Evolutionary conservation across 2,797 vertebrate species (phyloP).

Genomic region (Rhabdophis nuchalis): DNA sequence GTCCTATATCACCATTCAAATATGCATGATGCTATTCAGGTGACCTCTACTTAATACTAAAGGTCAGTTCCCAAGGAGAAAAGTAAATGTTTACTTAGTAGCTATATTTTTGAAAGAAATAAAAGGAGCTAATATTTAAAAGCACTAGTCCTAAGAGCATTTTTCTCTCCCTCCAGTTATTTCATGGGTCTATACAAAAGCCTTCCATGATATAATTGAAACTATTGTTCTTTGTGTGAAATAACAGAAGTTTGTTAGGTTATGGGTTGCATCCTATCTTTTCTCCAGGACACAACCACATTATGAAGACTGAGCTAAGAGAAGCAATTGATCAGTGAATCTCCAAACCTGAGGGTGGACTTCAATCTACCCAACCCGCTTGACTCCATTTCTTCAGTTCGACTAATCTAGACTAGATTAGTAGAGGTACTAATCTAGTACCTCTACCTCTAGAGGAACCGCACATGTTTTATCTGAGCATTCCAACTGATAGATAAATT

Average conservation of each 20-base stretch:
- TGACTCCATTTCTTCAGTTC: not conserved
- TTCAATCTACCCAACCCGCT: not conserved
- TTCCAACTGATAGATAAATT: not conserved
- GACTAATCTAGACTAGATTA: not conserved
- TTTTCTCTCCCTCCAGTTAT: not conserved
- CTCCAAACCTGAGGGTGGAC: not conserved
- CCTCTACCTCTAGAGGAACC: too few relatives aligned
- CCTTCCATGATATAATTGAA: not conserved
- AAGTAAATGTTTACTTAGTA: constrained; percentile 50
- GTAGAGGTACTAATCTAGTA: too few relatives aligned
- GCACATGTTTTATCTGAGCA: not conserved
- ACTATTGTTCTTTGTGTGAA: not conserved
- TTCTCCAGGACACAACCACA: not conserved
- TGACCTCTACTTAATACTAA: constrained; percentile 47
- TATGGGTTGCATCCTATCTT: not conserved
- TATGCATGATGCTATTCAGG: constrained; percentile 50
- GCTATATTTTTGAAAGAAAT: constrained; percentile 31
- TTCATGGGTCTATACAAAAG: not conserved
- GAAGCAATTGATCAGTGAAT: not conserved
- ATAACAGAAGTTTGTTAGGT: not conserved
- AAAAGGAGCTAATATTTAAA: not conserved
- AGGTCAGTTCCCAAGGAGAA: constrained; percentile 49
- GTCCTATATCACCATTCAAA: constrained; percentile 58
- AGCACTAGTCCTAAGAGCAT: not conserved
- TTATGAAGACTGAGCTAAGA: not conserved